Evolutionary conservation across 2,113 vertebrate species (phyloP).

Genomic region (Abramis brama): DNA sequence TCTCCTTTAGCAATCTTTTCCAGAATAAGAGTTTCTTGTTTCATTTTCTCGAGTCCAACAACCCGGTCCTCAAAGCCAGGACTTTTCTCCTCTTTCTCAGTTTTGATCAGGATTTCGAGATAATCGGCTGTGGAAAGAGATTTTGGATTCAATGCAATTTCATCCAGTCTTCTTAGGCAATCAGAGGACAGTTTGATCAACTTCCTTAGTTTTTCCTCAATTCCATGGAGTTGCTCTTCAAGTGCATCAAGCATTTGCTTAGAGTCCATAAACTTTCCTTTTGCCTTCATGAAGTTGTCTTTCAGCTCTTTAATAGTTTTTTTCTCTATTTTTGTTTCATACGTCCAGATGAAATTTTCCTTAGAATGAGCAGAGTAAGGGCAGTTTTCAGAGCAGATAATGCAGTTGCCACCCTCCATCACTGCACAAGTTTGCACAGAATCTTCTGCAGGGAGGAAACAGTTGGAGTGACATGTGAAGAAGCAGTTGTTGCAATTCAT

Average conservation of each 20-base stretch:
- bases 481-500: conserved; percentile 51
- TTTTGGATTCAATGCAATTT: conserved; percentile 58
- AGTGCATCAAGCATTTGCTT: conserved; percentile 48
- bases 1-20: conserved; percentile 45
- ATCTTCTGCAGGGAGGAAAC: conserved; percentile 47
- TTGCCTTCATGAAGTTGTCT: conserved; percentile 55
- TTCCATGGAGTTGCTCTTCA: conserved; percentile 1
- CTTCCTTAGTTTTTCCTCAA: conserved; percentile 23
- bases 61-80: conserved; percentile 56
- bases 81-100: conserved; percentile 44
- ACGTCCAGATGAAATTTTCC: conserved; percentile 48
- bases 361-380: conserved; percentile 25
- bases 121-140: conserved; percentile 53
- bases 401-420: conserved; percentile 42
- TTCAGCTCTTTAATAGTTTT: conserved; percentile 50
- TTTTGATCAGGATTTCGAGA: conserved; percentile 54
- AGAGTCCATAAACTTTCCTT: conserved; percentile 44
- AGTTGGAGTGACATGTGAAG: conserved; percentile 54
- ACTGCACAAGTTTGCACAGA: conserved; percentile 41
- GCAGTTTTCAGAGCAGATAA: conserved; percentile 38
- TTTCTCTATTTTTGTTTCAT: conserved; percentile 46
- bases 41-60: conserved; percentile 40
- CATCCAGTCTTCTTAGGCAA: conserved; percentile 50
- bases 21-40: conserved; percentile 16
- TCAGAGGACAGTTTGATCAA: conserved; percentile 48